A percentile compares a stretch with the other conserved stretches of the same genome.
These are phyloP conservation scores for Dallia pectoralis DNA, from an alignment of 2,797 vertebrate species.

Conservation along the genomic window DNA sequence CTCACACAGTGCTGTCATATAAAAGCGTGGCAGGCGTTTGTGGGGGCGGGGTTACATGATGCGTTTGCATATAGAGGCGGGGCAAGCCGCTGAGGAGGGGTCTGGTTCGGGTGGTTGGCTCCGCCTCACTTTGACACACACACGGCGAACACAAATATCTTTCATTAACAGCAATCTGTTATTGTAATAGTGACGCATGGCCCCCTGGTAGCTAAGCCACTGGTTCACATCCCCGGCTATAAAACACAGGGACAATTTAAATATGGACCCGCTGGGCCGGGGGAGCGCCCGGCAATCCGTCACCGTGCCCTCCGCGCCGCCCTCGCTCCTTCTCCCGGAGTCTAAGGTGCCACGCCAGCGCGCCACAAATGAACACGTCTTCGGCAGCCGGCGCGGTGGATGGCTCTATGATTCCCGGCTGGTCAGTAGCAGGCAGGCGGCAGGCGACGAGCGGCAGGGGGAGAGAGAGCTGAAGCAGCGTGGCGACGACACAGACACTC, in stretches of 20 bases:
- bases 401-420: constrained; percentile 75
- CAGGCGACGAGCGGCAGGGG: constrained; percentile 27
- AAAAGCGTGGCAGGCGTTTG: constrained; percentile 34
- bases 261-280: constrained; percentile 88
- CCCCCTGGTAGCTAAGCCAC: constrained; percentile 25
- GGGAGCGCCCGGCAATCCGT: constrained; percentile 79
- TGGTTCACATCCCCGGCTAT: constrained; percentile 76
- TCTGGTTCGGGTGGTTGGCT: constrained; percentile 66
- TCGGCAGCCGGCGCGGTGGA: constrained; percentile 70
- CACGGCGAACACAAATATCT: constrained; percentile 83
- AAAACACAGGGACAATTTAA: constrained; percentile 96
- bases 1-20: constrained; percentile 21
- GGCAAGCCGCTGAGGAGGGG: constrained; percentile 54
- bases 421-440: constrained; percentile 59
- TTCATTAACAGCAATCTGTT: constrained; percentile 93
- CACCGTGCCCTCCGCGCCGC: constrained; percentile 52
- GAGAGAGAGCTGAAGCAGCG: constrained; percentile 16
- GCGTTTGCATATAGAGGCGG: constrained; percentile 23
- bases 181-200: constrained; percentile 87
- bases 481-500: constrained; percentile 41
- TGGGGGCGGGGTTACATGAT: constrained; percentile 16
- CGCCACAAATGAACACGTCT: constrained; percentile 83
- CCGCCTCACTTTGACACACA: constrained; percentile 72
- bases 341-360: constrained; percentile 70
- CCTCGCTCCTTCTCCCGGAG: constrained; percentile 43